phyloP scores from a whole-genome alignment of 2,797 vertebrate species.

The Hylomyscus alleni region DNA sequence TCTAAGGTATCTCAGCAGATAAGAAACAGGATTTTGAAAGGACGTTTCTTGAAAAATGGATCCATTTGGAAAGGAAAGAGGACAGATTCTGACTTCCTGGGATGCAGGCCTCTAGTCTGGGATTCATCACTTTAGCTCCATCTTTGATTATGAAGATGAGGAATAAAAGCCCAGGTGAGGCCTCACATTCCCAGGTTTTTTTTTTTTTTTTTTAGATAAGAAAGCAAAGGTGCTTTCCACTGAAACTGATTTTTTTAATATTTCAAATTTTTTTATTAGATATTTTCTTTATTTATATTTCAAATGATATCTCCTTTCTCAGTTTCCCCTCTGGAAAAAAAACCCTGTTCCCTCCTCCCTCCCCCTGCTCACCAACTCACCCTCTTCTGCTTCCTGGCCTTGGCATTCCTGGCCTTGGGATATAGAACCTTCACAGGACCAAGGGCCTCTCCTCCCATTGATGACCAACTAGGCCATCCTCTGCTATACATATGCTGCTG shows the following conservation, averaged over 20 bases:
- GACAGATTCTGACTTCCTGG: background rate
- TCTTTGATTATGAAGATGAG: background rate
- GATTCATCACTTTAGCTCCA: background rate
- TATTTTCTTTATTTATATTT: too few relatives aligned
- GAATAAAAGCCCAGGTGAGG: background rate
- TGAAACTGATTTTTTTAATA: background rate
- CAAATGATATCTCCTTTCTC: too few relatives aligned
- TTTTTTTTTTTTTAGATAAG: conserved; percentile 4
- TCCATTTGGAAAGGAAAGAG: background rate
- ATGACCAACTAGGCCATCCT: too few relatives aligned
- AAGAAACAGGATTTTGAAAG: conserved; percentile 20
- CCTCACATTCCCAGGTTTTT: background rate
- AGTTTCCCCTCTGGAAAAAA: too few relatives aligned
- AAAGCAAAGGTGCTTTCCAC: background rate
- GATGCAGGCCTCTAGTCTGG: background rate
- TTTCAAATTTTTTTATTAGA: too few relatives aligned
- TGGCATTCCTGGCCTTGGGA: too few relatives aligned
- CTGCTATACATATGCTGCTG: too few relatives aligned
- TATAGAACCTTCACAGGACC: too few relatives aligned
- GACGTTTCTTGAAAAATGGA: background rate
- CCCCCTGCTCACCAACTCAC: too few relatives aligned
- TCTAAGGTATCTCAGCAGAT: background rate
- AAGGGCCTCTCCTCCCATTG: too few relatives aligned
- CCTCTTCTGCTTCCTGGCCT: too few relatives aligned
- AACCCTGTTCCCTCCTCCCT: too few relatives aligned